A percentile compares a stretch with the other conserved stretches of the same genome.
phyloP scores from a whole-genome alignment of 2,888 invertebrate genomes.

The Lasioglossum malachurum region DNA sequence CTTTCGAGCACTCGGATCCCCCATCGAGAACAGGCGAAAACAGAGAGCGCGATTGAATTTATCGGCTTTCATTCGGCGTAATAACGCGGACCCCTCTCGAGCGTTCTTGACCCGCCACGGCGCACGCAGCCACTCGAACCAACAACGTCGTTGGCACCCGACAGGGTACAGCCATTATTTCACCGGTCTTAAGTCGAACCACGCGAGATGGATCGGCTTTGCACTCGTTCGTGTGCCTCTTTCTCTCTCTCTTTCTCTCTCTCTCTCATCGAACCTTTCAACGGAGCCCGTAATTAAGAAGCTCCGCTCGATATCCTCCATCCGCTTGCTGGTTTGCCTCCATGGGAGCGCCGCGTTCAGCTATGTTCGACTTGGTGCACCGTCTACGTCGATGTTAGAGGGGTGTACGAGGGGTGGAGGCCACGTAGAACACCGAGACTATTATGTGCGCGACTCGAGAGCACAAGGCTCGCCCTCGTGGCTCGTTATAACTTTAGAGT shows the following conservation, averaged over 20 bases:
- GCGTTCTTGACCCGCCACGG: constrained; percentile 40
- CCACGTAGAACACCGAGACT: constrained; percentile 69
- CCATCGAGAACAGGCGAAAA: constrained; percentile 31
- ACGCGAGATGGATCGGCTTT: constrained; percentile 51
- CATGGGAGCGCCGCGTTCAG: constrained; percentile 56
- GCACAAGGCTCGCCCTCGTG: constrained; percentile 71
- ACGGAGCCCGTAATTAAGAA: constrained; percentile 70
- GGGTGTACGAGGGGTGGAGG: constrained; percentile 23
- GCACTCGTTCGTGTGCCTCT: constrained; percentile 11
- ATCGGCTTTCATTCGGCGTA: constrained; percentile 53
- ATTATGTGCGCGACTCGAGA: constrained; percentile 74
- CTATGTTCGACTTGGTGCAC: constrained; percentile 53
- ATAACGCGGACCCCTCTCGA: constrained; percentile 41
- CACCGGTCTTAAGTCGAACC: constrained; percentile 63
- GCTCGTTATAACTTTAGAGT: constrained; percentile 81
- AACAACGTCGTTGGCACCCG: constrained; percentile 62
- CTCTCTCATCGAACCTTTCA: constrained; percentile 54
- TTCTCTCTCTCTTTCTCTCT: too few relatives aligned
- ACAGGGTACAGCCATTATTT: constrained; percentile 57
- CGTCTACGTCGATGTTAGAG: constrained; percentile 50
- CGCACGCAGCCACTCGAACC: constrained; percentile 38
- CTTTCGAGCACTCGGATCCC: constrained; percentile 5
- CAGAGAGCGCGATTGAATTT: constrained; percentile 56
- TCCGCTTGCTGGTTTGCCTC: constrained; percentile 32
- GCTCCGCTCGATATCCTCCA: constrained; percentile 68